Evolutionary conservation across 2,888 invertebrate species (phyloP), one percentile per base, ranked within the genome.

Genomic region (Amphipoea oculea): DNA sequence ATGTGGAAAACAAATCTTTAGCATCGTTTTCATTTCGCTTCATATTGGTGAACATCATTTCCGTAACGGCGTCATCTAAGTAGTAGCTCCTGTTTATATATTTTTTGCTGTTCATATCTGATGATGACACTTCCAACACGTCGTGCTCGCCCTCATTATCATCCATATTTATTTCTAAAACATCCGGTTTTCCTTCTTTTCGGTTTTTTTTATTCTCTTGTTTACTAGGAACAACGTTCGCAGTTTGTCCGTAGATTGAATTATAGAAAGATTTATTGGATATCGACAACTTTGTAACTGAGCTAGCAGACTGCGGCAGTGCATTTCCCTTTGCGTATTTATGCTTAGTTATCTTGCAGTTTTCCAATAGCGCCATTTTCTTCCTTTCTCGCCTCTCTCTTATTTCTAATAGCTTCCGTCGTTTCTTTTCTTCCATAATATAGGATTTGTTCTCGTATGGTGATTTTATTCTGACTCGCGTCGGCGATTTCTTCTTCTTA

Each of bases 261-360:
- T 95, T 95, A 85, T 96, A 96, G 88, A 96, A 96, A 4, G 96
- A 95, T 86, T 96, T 97, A 86, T 96, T 96, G 2, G 95, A 95
- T 73, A 97, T 96, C 2, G 96, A 96, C n/a, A 97, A 86, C 86
- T 95, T 96, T 0, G 96, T 96, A 7, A 96, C 96, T 3, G 96
- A 96, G 79, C 89, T 96, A 1, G 95, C 94, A 2, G 95, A 87
- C 83, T 95, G 96, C 9, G 96, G 95, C 90, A 92, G 90, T 51
- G 92, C 81, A 9, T 86, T 84, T 14, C 91, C 91, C 89, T 92
- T 95, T 3, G 87, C 90, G 71, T 92, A 92, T 86, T 92, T 96
- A 78, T 94, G 91, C 89, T 95, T 96, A 40, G 86, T 89, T 67
- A 94, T 89, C 90, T 95, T 96, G 77, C 92, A 93, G 79, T 88